Percentiles rank a stretch among this genome's conserved stretches.
Evolutionary conservation across 2,113 vertebrate species (phyloP).

Genomic region (Catagonus wagneri): DNA sequence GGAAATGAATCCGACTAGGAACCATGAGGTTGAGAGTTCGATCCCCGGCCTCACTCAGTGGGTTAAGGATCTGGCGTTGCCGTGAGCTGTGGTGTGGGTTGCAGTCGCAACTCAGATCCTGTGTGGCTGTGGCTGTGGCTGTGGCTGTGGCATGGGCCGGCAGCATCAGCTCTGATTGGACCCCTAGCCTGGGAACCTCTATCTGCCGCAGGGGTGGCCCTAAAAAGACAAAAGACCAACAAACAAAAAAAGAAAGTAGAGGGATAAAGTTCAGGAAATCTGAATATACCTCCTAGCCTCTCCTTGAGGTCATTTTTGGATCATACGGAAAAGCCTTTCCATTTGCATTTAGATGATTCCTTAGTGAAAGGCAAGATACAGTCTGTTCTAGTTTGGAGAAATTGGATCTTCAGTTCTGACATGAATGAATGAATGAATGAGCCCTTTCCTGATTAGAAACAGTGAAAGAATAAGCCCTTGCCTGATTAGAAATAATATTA

Average conservation of each 20-base stretch:
- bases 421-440: constrained; percentile 40
- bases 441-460: neutral
- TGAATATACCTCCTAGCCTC: neutral
- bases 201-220: no score
- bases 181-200: no score
- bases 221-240: no score
- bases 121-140: no score
- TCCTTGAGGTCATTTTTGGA: neutral
- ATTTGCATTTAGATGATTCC: constrained; percentile 65
- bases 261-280: constrained; percentile 8
- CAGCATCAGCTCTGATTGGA: no score
- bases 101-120: no score
- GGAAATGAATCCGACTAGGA: no score
- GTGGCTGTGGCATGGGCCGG: no score
- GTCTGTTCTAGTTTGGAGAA: constrained; percentile 18
- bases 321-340: neutral
- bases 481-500: neutral
- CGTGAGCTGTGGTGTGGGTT: no score
- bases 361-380: neutral
- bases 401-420: constrained; percentile 19
- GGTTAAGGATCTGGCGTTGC: no score
- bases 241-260: neutral
- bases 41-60: no score
- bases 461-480: neutral
- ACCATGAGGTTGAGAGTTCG: no score